A percentile compares a stretch with the other conserved stretches of the same genome.
phyloP scores from a whole-genome alignment of 2,888 invertebrate species.

The Urechis unicinctus region DNA sequence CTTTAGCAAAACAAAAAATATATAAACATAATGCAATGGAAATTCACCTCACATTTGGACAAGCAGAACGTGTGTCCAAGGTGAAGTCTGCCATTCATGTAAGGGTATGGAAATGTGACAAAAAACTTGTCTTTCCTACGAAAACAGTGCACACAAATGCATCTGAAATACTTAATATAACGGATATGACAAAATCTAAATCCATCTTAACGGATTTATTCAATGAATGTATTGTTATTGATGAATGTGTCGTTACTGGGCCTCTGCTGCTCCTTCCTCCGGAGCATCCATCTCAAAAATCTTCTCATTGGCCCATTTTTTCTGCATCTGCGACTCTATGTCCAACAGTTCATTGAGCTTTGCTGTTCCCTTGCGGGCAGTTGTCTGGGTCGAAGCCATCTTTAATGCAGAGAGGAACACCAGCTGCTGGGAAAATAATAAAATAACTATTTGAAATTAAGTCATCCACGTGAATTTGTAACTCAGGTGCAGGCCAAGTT shows the following conservation, averaged over 20 bases:
- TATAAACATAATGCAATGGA: no score
- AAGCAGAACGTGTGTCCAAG: slow-evolving; percentile 95
- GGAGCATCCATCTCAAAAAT: slow-evolving; percentile 76
- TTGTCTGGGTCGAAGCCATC: neutral
- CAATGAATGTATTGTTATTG: no score
- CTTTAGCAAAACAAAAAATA: no score
- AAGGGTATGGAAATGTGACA: slow-evolving; percentile 94
- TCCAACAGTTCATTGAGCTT: slow-evolving; percentile 88
- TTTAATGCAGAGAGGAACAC: slow-evolving; percentile 1
- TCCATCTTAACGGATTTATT: no score
- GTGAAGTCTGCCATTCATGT: slow-evolving; percentile 98
- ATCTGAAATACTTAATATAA: neutral
- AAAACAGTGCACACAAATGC: slow-evolving; percentile 10
- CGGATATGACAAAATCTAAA: no score
- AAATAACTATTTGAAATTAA: no score
- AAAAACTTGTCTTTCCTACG: slow-evolving; percentile 70
- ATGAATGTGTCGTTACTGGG: no score
- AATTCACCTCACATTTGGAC: slow-evolving; percentile 85
- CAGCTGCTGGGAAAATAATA: slow-evolving; percentile 22
- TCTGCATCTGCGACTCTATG: slow-evolving; percentile 80
- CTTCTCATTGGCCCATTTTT: slow-evolving; percentile 75
- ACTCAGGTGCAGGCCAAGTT: no score
- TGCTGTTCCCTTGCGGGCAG: slow-evolving; percentile 78
- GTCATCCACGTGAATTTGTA: no score
- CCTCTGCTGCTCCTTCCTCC: slow-evolving; percentile 18